These are phyloP conservation scores for Platichthys flesus DNA, from an alignment of 2,113 vertebrate species.

Conservation along the genomic window DNA sequence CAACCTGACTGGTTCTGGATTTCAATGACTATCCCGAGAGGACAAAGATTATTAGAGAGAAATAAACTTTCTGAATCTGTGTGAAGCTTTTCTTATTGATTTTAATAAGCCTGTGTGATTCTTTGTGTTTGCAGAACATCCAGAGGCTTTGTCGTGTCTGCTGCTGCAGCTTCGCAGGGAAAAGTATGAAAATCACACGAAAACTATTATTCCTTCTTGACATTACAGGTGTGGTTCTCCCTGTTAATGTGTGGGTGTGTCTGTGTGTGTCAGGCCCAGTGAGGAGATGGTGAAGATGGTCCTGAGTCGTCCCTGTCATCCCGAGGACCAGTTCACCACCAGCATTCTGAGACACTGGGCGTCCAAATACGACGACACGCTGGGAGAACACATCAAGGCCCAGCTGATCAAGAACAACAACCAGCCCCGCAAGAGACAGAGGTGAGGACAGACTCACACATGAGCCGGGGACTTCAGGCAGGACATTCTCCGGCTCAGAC, in stretches of 20 bases:
- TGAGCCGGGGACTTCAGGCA: too few relatives aligned
- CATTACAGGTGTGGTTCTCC: fast-evolving
- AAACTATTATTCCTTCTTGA: not conserved
- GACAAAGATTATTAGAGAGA: not conserved
- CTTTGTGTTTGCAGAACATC: constrained; percentile 85
- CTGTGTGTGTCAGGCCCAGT: constrained; percentile 85
- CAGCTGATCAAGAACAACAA: constrained; percentile 99
- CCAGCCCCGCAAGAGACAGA: constrained; percentile 93
- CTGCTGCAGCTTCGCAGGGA: constrained; percentile 93
- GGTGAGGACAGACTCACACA: constrained; percentile 71
- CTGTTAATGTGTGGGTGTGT: not conserved
- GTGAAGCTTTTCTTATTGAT: too few relatives aligned
- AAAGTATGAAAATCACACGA: constrained; percentile 82
- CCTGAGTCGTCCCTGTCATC: constrained; percentile 92
- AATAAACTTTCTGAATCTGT: not conserved
- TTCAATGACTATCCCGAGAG: too few relatives aligned
- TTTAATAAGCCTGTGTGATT: not conserved
- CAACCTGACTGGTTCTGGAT: too few relatives aligned
- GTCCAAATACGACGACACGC: constrained; percentile 90
- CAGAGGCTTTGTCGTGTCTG: constrained; percentile 93
- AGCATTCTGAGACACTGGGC: constrained; percentile 97
- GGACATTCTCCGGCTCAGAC: too few relatives aligned
- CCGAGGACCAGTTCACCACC: constrained; percentile 96
- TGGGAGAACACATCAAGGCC: constrained; percentile 94
- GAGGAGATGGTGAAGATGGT: constrained; percentile 99